These are phyloP conservation scores for Pomacea maculata DNA, from an alignment of 1,140 invertebrate genomes.

Conservation along the genomic window DNA sequence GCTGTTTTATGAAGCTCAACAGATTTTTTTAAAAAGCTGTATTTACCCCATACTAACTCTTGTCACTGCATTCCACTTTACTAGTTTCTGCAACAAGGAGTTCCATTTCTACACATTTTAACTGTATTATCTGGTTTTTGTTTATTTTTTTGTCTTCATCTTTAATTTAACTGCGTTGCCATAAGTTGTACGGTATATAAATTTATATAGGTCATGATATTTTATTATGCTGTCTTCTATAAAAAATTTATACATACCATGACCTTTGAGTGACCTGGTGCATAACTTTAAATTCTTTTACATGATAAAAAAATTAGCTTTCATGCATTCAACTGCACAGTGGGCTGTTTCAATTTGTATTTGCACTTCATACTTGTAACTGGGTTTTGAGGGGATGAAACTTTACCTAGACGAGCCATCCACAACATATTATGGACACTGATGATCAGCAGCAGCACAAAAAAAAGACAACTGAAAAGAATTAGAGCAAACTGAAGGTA, in stretches of 20 bases:
- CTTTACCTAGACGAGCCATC: slow-evolving; percentile 45
- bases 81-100: too few relatives aligned
- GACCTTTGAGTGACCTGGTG: background rate
- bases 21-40: too few relatives aligned
- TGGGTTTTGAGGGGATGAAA: background rate
- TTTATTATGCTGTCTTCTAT: background rate
- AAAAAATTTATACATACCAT: background rate
- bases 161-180: too few relatives aligned
- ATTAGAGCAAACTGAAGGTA: too few relatives aligned
- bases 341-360: background rate
- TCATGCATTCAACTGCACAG: background rate
- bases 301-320: too few relatives aligned
- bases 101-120: background rate
- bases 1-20: too few relatives aligned
- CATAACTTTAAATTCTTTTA: too few relatives aligned
- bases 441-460: slow-evolving; percentile 35
- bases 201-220: too few relatives aligned
- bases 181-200: background rate
- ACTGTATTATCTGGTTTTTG: background rate
- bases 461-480: slow-evolving; percentile 39
- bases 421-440: slow-evolving; percentile 51
- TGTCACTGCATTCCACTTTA: too few relatives aligned
- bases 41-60: too few relatives aligned
- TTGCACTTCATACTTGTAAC: background rate
- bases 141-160: background rate